These are phyloP conservation scores for Chrosomus eos DNA, from an alignment of 2,797 vertebrate species.

Conservation along the genomic window DNA sequence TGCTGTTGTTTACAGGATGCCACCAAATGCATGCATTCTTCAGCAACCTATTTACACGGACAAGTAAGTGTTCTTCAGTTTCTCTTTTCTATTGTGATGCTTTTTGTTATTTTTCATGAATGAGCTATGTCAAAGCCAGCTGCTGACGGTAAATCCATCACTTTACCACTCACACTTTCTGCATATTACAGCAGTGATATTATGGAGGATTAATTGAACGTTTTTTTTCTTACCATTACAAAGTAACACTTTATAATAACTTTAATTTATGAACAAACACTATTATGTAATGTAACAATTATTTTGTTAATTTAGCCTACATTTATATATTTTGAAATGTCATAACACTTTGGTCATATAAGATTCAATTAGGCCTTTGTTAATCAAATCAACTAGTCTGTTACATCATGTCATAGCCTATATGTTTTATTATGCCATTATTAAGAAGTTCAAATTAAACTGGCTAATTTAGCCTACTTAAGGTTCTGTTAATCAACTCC, in stretches of 20 bases:
- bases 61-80: neutral
- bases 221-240: neutral
- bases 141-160: neutral
- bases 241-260: neutral
- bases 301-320: neutral
- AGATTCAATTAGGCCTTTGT: neutral
- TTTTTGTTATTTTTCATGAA: neutral
- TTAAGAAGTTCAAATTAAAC: neutral
- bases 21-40: constrained; percentile 9
- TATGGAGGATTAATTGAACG: neutral
- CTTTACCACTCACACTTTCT: neutral
- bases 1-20: constrained; percentile 17
- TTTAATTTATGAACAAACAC: neutral
- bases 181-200: neutral
- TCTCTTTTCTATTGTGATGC: neutral
- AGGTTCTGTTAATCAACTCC: constrained; percentile 11
- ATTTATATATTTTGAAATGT: neutral
- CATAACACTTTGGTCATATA: neutral
- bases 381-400: neutral
- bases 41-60: neutral
- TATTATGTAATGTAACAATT: neutral
- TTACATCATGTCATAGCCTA: neutral
- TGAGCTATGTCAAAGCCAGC: neutral
- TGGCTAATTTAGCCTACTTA: neutral
- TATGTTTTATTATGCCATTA: too few species aligned